phyloP scores from a whole-genome alignment of 2,797 vertebrate genomes.

The Botia almorhae region DNA sequence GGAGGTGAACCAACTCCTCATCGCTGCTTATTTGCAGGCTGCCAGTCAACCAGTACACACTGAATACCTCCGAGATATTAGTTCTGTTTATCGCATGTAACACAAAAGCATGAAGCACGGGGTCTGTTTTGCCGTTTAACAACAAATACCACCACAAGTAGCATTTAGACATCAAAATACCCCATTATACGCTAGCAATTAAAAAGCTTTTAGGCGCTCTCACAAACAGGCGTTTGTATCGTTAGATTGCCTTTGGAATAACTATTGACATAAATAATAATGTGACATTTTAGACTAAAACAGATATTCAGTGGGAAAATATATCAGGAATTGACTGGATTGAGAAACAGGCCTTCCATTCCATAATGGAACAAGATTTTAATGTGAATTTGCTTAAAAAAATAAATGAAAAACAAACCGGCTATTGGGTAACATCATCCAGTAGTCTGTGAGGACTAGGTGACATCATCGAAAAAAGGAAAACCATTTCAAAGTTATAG shows the following conservation, averaged over 20 bases:
- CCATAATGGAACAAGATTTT: too few species aligned
- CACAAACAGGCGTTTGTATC: background rate
- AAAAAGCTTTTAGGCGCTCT: background rate
- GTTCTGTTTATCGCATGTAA: conserved; percentile 3
- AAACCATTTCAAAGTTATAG: too few species aligned
- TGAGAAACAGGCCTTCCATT: too few species aligned
- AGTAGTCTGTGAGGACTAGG: too few species aligned
- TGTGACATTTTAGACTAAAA: too few species aligned
- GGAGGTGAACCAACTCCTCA: conserved; percentile 35
- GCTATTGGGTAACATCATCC: too few species aligned
- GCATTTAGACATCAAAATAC: background rate
- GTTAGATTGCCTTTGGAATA: background rate
- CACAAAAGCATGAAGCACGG: background rate
- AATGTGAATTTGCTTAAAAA: too few species aligned
- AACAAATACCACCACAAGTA: conserved; percentile 6
- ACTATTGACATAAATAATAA: too few species aligned
- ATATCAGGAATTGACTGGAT: too few species aligned
- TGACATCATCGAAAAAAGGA: too few species aligned
- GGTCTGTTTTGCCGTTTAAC: background rate
- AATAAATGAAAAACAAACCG: too few species aligned
- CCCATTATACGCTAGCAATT: background rate
- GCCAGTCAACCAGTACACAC: conserved; percentile 37
- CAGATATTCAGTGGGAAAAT: too few species aligned
- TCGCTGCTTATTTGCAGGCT: conserved; percentile 51
- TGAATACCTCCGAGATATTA: conserved; percentile 39